Conservation (phyloP, 2,113 vertebrate species). For the Scomber japonicus region DNA sequence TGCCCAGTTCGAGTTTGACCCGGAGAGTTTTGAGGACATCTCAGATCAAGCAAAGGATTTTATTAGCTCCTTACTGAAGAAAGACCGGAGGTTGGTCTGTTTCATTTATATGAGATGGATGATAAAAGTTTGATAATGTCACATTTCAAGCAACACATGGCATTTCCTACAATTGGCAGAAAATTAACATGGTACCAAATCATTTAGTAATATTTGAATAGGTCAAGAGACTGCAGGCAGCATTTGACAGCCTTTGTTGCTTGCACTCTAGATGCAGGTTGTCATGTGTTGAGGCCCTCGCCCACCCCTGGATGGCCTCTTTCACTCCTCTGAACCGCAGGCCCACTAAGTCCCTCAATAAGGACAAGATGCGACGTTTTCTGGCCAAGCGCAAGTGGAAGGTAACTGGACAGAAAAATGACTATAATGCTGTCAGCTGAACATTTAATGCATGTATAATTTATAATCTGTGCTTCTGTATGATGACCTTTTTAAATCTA, state of each 20-base stretch:
- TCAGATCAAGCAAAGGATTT: conserved; percentile 90
- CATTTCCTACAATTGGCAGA: conserved; percentile 2
- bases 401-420: conserved; percentile 70
- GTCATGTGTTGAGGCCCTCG: conserved; percentile 83
- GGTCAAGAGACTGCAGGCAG: neutral
- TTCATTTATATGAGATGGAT: neutral
- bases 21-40: conserved; percentile 88
- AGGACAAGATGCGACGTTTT: conserved; percentile 88
- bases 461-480: conserved; percentile 3
- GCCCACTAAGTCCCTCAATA: conserved; percentile 83
- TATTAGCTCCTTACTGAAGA: conserved; percentile 86
- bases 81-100: conserved; percentile 81
- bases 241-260: conserved; percentile 1
- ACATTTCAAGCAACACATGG: neutral
- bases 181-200: neutral
- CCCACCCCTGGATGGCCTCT: conserved; percentile 88
- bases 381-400: conserved; percentile 89
- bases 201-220: neutral
- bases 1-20: conserved; percentile 85
- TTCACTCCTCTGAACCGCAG: conserved; percentile 69
- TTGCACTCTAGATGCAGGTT: conserved; percentile 79
- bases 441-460: neutral
- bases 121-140: neutral
- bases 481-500: conserved; percentile 36
- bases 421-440: neutral